These are phyloP conservation scores for Helogale parvula DNA, from an alignment of 2,113 vertebrate genomes.

Conservation along the genomic window DNA sequence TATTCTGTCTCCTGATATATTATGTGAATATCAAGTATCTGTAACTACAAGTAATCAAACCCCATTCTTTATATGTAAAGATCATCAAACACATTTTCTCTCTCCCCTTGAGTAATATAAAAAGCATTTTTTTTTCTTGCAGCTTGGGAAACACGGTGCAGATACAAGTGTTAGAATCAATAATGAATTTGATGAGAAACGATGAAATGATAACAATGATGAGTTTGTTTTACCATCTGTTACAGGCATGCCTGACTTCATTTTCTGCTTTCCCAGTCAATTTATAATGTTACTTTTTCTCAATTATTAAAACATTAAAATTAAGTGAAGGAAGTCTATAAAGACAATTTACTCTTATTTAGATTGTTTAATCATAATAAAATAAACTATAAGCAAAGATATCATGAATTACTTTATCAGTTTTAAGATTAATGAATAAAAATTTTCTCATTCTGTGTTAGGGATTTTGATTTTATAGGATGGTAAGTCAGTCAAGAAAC, in stretches of 20 bases:
- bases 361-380: conserved; percentile 47
- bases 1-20: neutral
- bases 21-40: conserved; percentile 44
- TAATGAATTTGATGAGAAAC: conserved; percentile 80
- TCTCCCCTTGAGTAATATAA: conserved; percentile 55
- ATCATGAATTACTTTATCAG: conserved; percentile 19
- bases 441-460: conserved; percentile 17
- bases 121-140: conserved; percentile 47
- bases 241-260: conserved; percentile 67
- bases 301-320: conserved; percentile 68
- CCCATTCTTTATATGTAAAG: conserved; percentile 53
- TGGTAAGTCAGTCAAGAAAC: neutral
- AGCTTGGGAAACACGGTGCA: conserved; percentile 63
- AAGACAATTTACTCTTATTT: conserved; percentile 54
- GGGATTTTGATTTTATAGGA: neutral
- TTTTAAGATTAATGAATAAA: conserved; percentile 35
- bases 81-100: conserved; percentile 64
- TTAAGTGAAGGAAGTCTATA: conserved; percentile 40
- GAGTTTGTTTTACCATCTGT: conserved; percentile 73
- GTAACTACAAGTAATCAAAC: conserved; percentile 63
- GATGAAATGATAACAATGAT: conserved; percentile 75
- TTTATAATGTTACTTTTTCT: conserved; percentile 69
- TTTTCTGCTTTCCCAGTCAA: conserved; percentile 70
- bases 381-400: conserved; percentile 24
- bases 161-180: conserved; percentile 71